Percentiles rank a stretch among this genome's conserved stretches.
These are phyloP conservation scores for Lycocerus yunnanus DNA, from an alignment of 2,888 invertebrate genomes.

Conservation along the genomic window DNA sequence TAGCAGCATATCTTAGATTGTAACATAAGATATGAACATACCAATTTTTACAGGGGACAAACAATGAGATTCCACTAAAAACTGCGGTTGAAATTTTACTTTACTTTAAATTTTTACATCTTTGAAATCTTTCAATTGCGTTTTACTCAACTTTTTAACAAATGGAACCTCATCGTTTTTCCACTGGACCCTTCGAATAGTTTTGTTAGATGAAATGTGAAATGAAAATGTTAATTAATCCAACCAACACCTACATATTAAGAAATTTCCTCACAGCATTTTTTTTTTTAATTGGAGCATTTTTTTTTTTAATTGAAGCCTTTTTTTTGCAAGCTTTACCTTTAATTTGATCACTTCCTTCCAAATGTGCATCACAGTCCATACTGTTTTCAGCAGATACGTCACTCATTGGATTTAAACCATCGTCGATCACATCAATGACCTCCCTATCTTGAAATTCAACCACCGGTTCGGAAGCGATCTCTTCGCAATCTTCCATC, in stretches of 20 bases:
- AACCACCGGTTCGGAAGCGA: constrained; percentile 22
- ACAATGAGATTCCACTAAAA: too few relatives aligned
- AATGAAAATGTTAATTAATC: not conserved
- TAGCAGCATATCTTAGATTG: too few relatives aligned
- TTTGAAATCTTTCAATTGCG: too few relatives aligned
- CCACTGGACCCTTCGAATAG: too few relatives aligned
- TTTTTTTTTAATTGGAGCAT: constrained; percentile 8
- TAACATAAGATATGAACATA: too few relatives aligned
- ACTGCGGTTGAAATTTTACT: too few relatives aligned
- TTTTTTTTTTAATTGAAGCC: constrained; percentile 11
- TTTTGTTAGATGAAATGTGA: not conserved
- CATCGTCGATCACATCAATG: not conserved
- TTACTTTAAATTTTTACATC: too few relatives aligned
- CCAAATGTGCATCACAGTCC: constrained; percentile 6
- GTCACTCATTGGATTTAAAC: not conserved
- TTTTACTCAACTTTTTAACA: too few relatives aligned
- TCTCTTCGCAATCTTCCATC: not conserved
- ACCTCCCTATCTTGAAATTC: constrained; percentile 9
- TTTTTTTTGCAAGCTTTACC: constrained; percentile 15
- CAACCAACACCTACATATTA: not conserved
- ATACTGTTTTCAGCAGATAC: not conserved
- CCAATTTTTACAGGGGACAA: too few relatives aligned
- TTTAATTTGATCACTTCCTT: constrained; percentile 6
- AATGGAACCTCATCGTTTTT: too few relatives aligned
- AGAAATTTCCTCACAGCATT: not conserved